Percentiles rank a stretch among this genome's conserved stretches.
These are phyloP conservation scores for Drosophila dives DNA, from an alignment of 2,888 invertebrate genomes.

Conservation along the genomic window DNA sequence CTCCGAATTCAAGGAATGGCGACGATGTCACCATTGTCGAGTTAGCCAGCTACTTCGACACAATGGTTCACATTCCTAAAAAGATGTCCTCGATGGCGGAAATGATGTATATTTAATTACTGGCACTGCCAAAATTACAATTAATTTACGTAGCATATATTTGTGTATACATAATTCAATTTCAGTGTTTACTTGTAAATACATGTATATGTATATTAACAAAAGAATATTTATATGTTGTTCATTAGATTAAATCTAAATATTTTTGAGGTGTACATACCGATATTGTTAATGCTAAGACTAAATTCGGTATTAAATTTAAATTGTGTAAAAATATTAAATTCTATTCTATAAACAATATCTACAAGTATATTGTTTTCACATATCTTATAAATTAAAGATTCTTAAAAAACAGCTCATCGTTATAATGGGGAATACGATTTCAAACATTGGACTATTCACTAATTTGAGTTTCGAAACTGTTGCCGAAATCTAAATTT, in stretches of 20 bases:
- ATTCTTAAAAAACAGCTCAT: neutral
- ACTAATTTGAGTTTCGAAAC: neutral
- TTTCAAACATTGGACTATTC: neutral
- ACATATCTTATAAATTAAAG: neutral
- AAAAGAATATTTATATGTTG: constrained; percentile 22
- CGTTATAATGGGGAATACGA: neutral
- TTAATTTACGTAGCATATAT: constrained; percentile 7
- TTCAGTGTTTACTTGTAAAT: constrained; percentile 32
- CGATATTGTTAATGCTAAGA: constrained; percentile 17
- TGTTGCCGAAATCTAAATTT: neutral
- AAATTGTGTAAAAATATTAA: constrained; percentile 8
- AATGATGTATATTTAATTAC: constrained; percentile 96
- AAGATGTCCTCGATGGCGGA: constrained; percentile 99
- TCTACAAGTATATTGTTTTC: neutral
- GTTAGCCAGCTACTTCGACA: constrained; percentile 97
- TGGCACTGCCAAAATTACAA: constrained; percentile 17
- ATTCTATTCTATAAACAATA: too few relatives aligned
- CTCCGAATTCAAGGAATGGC: constrained; percentile 45
- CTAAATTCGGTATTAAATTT: constrained; percentile 20
- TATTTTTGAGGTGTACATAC: constrained; percentile 29
- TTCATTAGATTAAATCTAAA: constrained; percentile 37
- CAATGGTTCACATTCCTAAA: constrained; percentile 97
- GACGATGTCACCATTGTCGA: constrained; percentile 96
- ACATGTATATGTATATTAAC: constrained; percentile 14
- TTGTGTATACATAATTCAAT: constrained; percentile 3